Conservation (phyloP, 2,888 invertebrate genomes). For the Chymomyza procnemis region DNA sequence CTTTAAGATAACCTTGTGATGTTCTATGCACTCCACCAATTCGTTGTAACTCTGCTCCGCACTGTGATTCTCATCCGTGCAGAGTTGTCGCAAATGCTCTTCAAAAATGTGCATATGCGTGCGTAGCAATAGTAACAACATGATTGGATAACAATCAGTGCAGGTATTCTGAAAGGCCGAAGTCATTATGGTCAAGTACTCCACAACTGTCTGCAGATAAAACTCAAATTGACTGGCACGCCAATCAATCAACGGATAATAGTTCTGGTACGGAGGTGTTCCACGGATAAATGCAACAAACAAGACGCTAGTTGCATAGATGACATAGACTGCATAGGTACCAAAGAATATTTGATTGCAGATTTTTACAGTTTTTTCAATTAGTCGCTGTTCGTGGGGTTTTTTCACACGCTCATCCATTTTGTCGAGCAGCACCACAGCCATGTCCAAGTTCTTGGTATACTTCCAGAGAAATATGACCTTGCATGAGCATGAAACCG, state of each 20-base stretch:
- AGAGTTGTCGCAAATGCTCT: constrained; percentile 32
- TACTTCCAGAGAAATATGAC: constrained; percentile 30
- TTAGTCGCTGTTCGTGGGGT: constrained; percentile 19
- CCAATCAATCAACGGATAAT: constrained; percentile 45
- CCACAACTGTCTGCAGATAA: constrained; percentile 25
- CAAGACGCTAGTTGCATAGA: constrained; percentile 29
- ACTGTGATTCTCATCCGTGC: constrained; percentile 13
- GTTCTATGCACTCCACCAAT: constrained; percentile 35
- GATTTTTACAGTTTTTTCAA: constrained; percentile 27
- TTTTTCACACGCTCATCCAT: constrained; percentile 32
- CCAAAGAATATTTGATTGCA: constrained; percentile 30
- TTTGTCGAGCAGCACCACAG: constrained; percentile 31
- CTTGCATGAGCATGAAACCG: constrained; percentile 33
- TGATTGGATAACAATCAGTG: constrained; percentile 39
- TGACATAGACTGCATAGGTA: constrained; percentile 20
- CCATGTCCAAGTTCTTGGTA: constrained; percentile 22
- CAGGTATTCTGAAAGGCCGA: constrained; percentile 38
- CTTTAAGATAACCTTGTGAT: constrained; percentile 42
- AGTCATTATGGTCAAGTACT: constrained; percentile 31
- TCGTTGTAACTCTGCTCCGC: constrained; percentile 34
- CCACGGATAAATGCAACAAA: constrained; percentile 24
- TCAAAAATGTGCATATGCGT: constrained; percentile 36
- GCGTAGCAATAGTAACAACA: constrained; percentile 36
- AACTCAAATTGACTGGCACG: constrained; percentile 19
- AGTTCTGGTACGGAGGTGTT: constrained; percentile 41